Conservation (phyloP, 2,888 invertebrate species). For the Arge pagana region DNA sequence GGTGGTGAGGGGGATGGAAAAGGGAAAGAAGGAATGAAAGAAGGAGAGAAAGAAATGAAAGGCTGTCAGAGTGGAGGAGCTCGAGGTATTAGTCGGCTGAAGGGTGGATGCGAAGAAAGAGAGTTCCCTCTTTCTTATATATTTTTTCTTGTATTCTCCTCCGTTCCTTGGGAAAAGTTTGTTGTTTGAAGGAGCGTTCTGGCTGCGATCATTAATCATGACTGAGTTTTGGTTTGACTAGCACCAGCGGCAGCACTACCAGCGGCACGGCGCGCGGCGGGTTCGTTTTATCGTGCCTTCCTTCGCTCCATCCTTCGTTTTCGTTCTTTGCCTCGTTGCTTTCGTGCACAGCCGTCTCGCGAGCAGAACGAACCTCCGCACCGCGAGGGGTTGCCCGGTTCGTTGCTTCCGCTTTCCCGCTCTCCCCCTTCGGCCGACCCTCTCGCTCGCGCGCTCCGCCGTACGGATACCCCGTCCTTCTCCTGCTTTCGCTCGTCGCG, state of each 20-base stretch:
- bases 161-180: constrained; percentile 67
- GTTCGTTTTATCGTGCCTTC: constrained; percentile 69
- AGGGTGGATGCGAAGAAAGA: constrained; percentile 58
- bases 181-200: constrained; percentile 64
- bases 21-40: constrained; percentile 30
- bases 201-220: constrained; percentile 38
- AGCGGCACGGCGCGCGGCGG: constrained; percentile 63
- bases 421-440: no score
- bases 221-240: constrained; percentile 43
- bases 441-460: no score
- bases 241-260: constrained; percentile 54
- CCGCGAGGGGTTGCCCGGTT: constrained; percentile 26
- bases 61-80: constrained; percentile 48
- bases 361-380: constrained; percentile 22
- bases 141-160: constrained; percentile 54
- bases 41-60: constrained; percentile 49
- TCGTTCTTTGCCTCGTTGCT: constrained; percentile 7
- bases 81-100: constrained; percentile 54
- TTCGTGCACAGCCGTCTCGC: background rate
- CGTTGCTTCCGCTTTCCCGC: constrained; percentile 31
- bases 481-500: constrained; percentile 19
- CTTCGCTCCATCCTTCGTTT: constrained; percentile 12
- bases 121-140: constrained; percentile 56
- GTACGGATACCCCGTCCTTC: no score
- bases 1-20: constrained; percentile 23